A percentile compares a stretch with the other conserved stretches of the same genome.
Conservation (phyloP, 2,888 invertebrate species). For the Trissolcus japonicus region DNA sequence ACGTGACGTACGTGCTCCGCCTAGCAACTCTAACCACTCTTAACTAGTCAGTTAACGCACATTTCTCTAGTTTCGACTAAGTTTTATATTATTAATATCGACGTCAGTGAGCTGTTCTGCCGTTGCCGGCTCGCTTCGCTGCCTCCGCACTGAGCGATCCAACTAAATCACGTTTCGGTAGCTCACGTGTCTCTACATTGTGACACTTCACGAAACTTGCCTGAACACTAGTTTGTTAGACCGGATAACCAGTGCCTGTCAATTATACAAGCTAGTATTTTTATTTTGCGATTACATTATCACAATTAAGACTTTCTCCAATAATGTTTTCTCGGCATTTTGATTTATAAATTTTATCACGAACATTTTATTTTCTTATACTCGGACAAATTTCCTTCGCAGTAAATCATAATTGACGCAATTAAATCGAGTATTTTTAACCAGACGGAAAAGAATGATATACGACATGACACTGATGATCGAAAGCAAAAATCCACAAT, state of each 20-base stretch:
- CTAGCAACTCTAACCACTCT: conserved; percentile 63
- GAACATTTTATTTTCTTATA: no score
- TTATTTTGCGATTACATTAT: no score
- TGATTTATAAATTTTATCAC: no score
- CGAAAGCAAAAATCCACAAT: no score
- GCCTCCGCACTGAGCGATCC: conserved; percentile 12
- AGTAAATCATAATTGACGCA: no score
- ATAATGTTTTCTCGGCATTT: no score
- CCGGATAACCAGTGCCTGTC: not conserved
- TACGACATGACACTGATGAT: no score
- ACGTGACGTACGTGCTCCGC: conserved; percentile 61
- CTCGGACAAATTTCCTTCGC: no score
- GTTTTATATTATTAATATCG: conserved; percentile 49
- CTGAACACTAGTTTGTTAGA: not conserved
- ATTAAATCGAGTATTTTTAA: no score
- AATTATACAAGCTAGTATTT: not conserved
- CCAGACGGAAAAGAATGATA: no score
- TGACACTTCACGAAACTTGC: conserved; percentile 18
- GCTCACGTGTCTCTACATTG: conserved; percentile 35
- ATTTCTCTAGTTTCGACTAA: conserved; percentile 49
- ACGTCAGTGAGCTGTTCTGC: conserved; percentile 35
- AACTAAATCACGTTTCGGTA: conserved; percentile 32
- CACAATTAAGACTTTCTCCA: no score
- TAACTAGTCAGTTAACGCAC: conserved; percentile 55
- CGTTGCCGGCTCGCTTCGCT: conserved; percentile 8